A percentile compares a stretch with the other conserved stretches of the same genome.
Evolutionary conservation across 2,113 vertebrate species (phyloP).

Genomic region (Phodopus roborovskii): DNA sequence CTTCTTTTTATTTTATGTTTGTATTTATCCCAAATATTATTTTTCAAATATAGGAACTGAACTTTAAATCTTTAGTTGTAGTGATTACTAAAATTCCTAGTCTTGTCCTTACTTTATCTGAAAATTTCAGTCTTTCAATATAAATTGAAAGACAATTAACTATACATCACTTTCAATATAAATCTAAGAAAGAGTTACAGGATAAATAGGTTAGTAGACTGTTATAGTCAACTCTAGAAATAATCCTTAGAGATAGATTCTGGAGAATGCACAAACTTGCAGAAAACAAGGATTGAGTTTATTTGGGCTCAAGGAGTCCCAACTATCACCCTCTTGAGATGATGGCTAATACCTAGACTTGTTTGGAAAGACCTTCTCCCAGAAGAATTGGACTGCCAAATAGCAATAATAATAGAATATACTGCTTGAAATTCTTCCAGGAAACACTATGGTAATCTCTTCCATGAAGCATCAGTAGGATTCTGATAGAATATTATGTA

Average conservation of each 20-base stretch:
- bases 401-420: not conserved
- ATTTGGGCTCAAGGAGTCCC: too few relatives aligned
- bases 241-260: not conserved
- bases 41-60: not conserved
- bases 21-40: not conserved
- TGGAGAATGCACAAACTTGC: fast-evolving
- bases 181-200: not conserved
- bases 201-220: too few relatives aligned
- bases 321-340: not conserved
- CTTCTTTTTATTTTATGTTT: not conserved
- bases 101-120: not conserved
- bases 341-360: not conserved
- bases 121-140: not conserved
- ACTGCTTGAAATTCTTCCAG: not conserved
- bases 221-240: fast-evolving
- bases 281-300: not conserved
- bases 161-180: not conserved
- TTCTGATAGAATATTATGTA: not conserved
- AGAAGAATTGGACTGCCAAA: not conserved
- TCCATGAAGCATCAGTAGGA: not conserved
- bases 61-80: not conserved
- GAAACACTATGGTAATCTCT: not conserved
- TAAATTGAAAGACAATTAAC: not conserved
- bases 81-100: not conserved
- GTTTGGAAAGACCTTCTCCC: not conserved